Evolutionary conservation across 2,888 invertebrate genomes (phyloP), one percentile per base, ranked within the genome.

Genomic region (Drosophila mimetica): DNA sequence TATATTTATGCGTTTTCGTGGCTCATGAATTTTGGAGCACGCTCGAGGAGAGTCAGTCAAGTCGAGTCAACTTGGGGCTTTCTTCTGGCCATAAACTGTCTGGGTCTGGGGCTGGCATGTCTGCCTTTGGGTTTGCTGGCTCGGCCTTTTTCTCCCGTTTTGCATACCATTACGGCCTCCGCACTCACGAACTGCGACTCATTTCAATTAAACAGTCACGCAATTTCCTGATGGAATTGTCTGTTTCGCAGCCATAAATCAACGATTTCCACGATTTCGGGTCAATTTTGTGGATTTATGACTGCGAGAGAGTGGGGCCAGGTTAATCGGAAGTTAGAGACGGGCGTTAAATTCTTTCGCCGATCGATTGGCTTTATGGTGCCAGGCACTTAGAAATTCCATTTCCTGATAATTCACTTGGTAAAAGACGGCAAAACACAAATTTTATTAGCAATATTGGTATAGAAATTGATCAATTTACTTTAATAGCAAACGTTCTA

Each of bases 151-250:
- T 20, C 20, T 20, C 50, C 36, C 39, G 53, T 13, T 66, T 71
- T 71, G 71, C 70, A 71, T 71, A 30, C 30, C 4, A 71, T 71
- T 71, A 59, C 22, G 57, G 37, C 53, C 72, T n/a, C 20, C 39
- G 44, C 25, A 41, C 42, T 18, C 37, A 50, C 47, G 36, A 41
- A 52, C 39, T 59, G 41, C 58, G 52, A 41, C 61, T 42, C 72
- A 78, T 74, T 81, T 85, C 86, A 85, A 85, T 87, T 87, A 87
- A 79, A 74, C 74, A 85, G 86, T 83, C 88, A 85, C 84, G 84
- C 84, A 85, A 85, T 72, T 73, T 57, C 52, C 86, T 71, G 71
- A 86, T 86, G 70, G 76, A 80, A 65, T 83, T 86, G 82, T 82
- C 86, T 80, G 69, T 60, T 41, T 39, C 20, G 52, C 42, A 30